These are phyloP conservation scores for Recurvirostra avosetta DNA, from an alignment of 2,113 vertebrate species.

Conservation along the genomic window DNA sequence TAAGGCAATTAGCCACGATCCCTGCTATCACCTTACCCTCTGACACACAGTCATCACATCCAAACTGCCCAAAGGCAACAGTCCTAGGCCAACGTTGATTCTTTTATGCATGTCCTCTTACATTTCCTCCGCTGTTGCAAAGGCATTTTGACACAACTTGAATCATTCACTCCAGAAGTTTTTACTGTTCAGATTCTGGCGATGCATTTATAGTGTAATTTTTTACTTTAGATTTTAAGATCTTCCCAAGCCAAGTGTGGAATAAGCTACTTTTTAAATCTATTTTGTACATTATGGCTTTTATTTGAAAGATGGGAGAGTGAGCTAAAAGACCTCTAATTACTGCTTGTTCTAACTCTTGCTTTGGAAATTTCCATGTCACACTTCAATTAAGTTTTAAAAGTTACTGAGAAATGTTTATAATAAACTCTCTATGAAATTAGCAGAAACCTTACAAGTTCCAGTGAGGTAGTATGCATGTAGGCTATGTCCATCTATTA, in stretches of 20 bases:
- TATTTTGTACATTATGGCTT: not conserved
- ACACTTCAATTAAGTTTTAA: not conserved
- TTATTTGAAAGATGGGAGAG: not conserved
- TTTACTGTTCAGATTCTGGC: not conserved
- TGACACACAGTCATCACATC: not conserved
- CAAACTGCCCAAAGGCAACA: not conserved
- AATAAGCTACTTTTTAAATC: not conserved
- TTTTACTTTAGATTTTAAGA: not conserved
- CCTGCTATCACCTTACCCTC: not conserved
- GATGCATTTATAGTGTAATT: not conserved
- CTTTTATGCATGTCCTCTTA: not conserved
- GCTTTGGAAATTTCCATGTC: not conserved
- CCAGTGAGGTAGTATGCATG: not conserved
- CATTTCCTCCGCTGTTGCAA: not conserved
- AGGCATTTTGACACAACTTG: not conserved
- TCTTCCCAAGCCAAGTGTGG: not conserved
- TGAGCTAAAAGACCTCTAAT: not conserved
- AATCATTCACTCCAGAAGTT: not conserved
- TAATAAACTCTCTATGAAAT: not conserved
- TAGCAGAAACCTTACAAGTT: not conserved
- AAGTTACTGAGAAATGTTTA: not conserved
- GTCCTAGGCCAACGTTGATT: fast-evolving
- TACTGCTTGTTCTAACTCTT: not conserved
- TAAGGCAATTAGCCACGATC: not conserved
- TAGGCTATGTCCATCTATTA: not conserved